A percentile compares a stretch with the other conserved stretches of the same genome.
Conservation (phyloP, 2,113 vertebrate genomes). For the Loxodonta africana region DNA sequence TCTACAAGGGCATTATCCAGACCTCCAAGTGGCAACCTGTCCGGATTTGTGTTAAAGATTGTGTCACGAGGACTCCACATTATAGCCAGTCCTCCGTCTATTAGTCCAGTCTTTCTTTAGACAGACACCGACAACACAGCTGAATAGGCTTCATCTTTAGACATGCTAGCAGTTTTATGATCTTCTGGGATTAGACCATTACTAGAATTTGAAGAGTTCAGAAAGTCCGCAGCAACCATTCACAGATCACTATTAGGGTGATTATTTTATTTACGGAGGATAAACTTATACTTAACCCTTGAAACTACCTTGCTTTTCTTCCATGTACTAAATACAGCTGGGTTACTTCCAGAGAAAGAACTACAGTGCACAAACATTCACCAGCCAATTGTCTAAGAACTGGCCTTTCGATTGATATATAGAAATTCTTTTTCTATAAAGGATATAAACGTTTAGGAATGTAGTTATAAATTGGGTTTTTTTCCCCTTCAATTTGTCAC, state of each 20-base stretch:
- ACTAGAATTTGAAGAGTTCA: neutral
- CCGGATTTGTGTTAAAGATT: slow-evolving; percentile 44
- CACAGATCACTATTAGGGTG: neutral
- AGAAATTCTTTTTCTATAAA: slow-evolving; percentile 43
- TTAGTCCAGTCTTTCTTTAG: neutral
- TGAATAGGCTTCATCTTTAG: neutral
- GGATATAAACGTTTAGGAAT: slow-evolving; percentile 1
- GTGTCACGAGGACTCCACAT: neutral
- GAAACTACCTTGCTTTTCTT: neutral
- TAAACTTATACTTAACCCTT: neutral
- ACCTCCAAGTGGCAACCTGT: slow-evolving; percentile 50
- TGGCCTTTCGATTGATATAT: slow-evolving; percentile 7
- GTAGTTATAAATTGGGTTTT: neutral
- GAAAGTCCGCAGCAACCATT: neutral
- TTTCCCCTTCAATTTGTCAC: slow-evolving; percentile 2
- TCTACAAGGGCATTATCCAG: slow-evolving; percentile 57
- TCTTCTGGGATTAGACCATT: neutral
- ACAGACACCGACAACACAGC: neutral
- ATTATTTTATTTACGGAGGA: neutral
- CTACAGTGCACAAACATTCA: neutral
- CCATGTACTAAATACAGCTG: neutral
- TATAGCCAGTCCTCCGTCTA: neutral
- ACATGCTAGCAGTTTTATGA: neutral
- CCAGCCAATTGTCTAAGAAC: neutral
- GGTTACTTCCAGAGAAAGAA: slow-evolving; percentile 3